These are phyloP conservation scores for Paracyclopina nana DNA, from an alignment of 1,140 invertebrate species.

Conservation along the genomic window DNA sequence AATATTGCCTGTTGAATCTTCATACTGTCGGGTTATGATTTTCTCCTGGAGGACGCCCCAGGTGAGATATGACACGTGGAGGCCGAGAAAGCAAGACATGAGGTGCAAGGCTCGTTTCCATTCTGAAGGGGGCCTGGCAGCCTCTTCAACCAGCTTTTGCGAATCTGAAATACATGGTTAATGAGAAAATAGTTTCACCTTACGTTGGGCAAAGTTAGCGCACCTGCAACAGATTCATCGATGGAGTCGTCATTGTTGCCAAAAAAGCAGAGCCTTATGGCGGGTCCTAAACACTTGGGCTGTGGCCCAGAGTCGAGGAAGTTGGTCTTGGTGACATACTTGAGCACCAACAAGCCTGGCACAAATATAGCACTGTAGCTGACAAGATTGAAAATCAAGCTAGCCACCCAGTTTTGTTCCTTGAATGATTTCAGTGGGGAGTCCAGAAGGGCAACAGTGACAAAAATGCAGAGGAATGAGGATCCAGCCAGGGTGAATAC, in stretches of 20 bases:
- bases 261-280: conserved; percentile 41
- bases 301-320: conserved; percentile 17
- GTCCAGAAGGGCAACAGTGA: neutral
- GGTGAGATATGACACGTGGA: conserved; percentile 72
- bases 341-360: conserved; percentile 61
- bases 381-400: conserved; percentile 45
- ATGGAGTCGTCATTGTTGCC: conserved; percentile 26
- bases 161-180: too few species aligned
- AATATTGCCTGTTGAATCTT: conserved; percentile 34
- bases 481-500: neutral
- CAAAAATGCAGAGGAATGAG: neutral
- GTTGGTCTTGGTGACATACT: conserved; percentile 53
- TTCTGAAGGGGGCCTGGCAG: conserved; percentile 28
- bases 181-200: too few species aligned
- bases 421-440: too few species aligned
- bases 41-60: conserved; percentile 90
- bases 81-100: conserved; percentile 58
- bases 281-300: conserved; percentile 32
- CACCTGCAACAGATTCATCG: too few species aligned
- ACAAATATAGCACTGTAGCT: conserved; percentile 74
- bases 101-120: neutral
- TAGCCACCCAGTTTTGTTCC: conserved; percentile 34
- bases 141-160: too few species aligned
- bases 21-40: conserved; percentile 43
- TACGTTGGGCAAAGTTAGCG: too few species aligned